These are phyloP conservation scores for Asobara japonica DNA, from an alignment of 1,140 invertebrate species.

Conservation along the genomic window DNA sequence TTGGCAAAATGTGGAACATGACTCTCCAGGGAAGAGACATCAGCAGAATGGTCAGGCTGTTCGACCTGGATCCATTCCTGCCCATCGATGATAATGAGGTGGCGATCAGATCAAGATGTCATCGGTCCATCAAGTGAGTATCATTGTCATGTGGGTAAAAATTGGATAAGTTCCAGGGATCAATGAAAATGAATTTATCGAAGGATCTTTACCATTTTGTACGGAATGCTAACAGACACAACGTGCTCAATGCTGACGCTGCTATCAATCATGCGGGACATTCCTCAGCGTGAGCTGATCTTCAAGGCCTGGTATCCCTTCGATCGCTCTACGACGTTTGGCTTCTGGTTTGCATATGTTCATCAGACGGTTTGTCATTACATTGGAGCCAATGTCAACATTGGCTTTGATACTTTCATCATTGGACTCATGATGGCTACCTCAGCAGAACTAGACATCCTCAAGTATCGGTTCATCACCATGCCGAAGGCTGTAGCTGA, in stretches of 20 bases:
- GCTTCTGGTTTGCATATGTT: not conserved
- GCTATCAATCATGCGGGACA: not conserved
- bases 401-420: not conserved
- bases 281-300: not conserved
- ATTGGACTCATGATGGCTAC: not conserved
- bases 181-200: not conserved
- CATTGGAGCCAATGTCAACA: not conserved
- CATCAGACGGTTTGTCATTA: slow-evolving; percentile 6
- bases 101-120: not conserved
- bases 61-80: not conserved
- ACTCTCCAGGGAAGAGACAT: not conserved
- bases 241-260: not conserved
- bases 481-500: not conserved
- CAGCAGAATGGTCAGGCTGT: not conserved
- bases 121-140: not conserved
- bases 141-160: not conserved
- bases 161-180: not conserved
- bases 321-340: not conserved
- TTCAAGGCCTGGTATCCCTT: slow-evolving; percentile 5
- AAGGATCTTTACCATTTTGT: not conserved
- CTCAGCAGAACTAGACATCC: not conserved
- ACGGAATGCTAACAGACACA: not conserved
- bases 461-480: not conserved
- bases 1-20: slow-evolving; percentile 1
- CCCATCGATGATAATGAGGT: not conserved